Percentiles rank a stretch among this genome's conserved stretches.
Conservation (phyloP, 2,888 invertebrate species). For the Meteorus cinctellus region DNA sequence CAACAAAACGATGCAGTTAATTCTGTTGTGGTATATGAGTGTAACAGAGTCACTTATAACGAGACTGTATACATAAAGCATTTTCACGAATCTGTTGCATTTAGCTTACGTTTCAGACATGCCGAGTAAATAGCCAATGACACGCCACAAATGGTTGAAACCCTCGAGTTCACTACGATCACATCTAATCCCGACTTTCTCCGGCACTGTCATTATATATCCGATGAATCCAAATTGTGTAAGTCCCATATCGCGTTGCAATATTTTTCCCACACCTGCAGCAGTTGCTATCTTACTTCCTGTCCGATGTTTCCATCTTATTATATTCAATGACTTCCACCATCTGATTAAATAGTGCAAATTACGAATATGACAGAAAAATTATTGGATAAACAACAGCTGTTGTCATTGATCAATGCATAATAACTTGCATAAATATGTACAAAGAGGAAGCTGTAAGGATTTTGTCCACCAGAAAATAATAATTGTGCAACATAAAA, state of each 20-base stretch:
- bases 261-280: constrained; percentile 76
- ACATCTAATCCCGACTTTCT: constrained; percentile 78
- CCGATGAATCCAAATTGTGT: constrained; percentile 92
- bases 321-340: constrained; percentile 79
- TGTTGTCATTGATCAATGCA: too few species aligned
- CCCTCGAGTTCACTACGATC: constrained; percentile 78
- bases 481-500: too few species aligned
- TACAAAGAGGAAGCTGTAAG: too few species aligned
- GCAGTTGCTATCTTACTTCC: constrained; percentile 74
- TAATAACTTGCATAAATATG: too few species aligned
- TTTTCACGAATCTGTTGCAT: too few species aligned
- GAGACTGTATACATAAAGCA: too few species aligned
- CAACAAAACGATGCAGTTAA: too few species aligned
- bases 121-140: constrained; percentile 85
- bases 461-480: too few species aligned
- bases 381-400: too few species aligned
- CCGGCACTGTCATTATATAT: constrained; percentile 77
- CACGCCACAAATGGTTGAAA: constrained; percentile 87
- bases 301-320: constrained; percentile 79
- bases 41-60: background rate
- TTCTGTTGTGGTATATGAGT: background rate
- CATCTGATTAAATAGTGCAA: constrained; percentile 72
- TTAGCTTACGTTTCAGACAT: constrained; percentile 78
- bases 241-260: constrained; percentile 86
- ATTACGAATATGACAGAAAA: too few species aligned